These are phyloP conservation scores for Drosophila atroscutellata DNA, from an alignment of 2,888 invertebrate genomes.

Conservation along the genomic window DNA sequence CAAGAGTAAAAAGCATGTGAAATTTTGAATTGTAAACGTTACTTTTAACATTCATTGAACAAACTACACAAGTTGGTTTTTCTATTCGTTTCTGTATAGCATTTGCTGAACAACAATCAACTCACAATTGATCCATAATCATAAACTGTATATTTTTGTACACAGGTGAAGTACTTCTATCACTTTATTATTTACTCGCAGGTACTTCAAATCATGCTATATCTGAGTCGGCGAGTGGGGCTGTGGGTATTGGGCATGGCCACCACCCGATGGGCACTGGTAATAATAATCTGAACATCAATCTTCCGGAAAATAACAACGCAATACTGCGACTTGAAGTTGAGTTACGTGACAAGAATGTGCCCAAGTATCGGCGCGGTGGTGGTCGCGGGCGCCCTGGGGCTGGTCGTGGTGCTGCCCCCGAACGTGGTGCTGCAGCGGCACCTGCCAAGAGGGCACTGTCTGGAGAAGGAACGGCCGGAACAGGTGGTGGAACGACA, in stretches of 20 bases:
- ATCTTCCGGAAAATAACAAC: slow-evolving; percentile 85
- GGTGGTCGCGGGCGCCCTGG: slow-evolving; percentile 67
- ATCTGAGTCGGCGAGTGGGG: slow-evolving; percentile 41
- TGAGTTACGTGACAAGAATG: slow-evolving; percentile 85
- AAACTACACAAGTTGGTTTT: background rate
- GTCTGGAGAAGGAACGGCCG: slow-evolving; percentile 36
- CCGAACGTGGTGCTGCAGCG: slow-evolving; percentile 83
- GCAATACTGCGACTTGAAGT: slow-evolving; percentile 85
- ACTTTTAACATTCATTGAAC: background rate
- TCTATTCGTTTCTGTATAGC: background rate
- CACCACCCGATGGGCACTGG: slow-evolving; percentile 49
- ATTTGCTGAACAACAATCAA: background rate
- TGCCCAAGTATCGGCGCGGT: slow-evolving; percentile 83
- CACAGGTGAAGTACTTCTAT: slow-evolving; percentile 13
- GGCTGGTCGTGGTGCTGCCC: slow-evolving; percentile 85
- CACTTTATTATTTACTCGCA: slow-evolving; percentile 58
- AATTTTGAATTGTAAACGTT: background rate
- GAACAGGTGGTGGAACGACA: slow-evolving; percentile 73
- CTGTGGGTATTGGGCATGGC: slow-evolving; percentile 42
- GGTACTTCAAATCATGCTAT: slow-evolving; percentile 75
- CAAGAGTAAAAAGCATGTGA: background rate
- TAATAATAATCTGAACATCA: slow-evolving; percentile 85
- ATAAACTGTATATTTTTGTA: background rate
- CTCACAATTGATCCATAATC: slow-evolving; percentile 3
- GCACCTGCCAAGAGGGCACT: slow-evolving; percentile 41